These are phyloP conservation scores for Chaetodon trifasciatus DNA, from an alignment of 2,797 vertebrate species.

Conservation along the genomic window DNA sequence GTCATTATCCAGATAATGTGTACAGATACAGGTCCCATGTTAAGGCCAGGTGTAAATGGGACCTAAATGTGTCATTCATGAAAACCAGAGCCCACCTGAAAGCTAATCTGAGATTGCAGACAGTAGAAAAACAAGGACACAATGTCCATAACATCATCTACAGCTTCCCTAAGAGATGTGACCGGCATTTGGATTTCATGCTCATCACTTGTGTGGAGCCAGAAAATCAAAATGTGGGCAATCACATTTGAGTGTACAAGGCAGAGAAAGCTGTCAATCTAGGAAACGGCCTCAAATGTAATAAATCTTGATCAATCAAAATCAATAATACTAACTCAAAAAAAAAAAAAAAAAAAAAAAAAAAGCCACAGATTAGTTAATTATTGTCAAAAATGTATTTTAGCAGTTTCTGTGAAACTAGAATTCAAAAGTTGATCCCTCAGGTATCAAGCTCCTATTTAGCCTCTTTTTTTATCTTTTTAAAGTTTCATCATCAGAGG, in stretches of 20 bases:
- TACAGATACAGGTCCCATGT: too few species aligned
- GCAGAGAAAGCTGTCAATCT: neutral
- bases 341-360: neutral
- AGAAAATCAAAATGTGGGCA: too few species aligned
- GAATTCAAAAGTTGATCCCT: neutral
- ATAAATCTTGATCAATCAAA: neutral
- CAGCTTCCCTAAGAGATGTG: too few species aligned
- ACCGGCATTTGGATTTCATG: too few species aligned
- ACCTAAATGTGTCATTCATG: neutral
- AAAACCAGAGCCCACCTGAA: neutral
- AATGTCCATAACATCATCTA: too few species aligned
- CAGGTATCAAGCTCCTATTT: neutral
- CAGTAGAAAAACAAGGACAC: neutral
- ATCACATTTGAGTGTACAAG: neutral
- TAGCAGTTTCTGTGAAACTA: neutral
- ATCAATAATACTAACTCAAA: neutral
- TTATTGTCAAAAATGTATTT: neutral
- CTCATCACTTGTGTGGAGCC: too few species aligned
- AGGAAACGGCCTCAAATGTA: neutral
- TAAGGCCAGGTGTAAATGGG: too few species aligned
- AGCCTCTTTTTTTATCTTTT: neutral
- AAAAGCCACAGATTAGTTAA: neutral
- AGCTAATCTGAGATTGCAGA: neutral
- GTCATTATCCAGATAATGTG: too few species aligned
- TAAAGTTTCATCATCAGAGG: neutral